phyloP scores from a whole-genome alignment of 1,140 invertebrate species.

The Aphidius ervi region DNA sequence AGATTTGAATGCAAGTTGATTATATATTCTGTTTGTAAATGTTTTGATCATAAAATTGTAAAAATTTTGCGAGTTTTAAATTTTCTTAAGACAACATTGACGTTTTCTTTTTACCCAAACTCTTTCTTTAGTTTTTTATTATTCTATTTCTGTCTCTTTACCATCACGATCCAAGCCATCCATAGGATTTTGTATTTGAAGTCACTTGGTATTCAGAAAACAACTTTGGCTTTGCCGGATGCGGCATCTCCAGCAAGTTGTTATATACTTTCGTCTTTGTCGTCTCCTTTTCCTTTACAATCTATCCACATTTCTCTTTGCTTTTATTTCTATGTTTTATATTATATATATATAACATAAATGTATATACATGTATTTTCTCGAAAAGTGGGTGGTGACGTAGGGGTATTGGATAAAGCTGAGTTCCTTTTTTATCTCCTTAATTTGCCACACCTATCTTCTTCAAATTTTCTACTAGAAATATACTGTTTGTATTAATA shows the following conservation, averaged over 20 bases:
- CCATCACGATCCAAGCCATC: too few species aligned
- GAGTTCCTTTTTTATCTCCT: slow-evolving; percentile 11
- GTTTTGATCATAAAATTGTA: not conserved
- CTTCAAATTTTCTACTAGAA: slow-evolving; percentile 13
- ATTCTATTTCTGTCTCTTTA: not conserved
- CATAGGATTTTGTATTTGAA: too few species aligned
- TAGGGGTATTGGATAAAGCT: slow-evolving; percentile 27
- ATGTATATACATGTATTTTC: too few species aligned
- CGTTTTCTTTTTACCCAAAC: not conserved
- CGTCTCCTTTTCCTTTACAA: slow-evolving; percentile 20
- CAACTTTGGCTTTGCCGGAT: slow-evolving; percentile 39
- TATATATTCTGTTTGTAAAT: not conserved
- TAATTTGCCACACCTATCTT: slow-evolving; percentile 1
- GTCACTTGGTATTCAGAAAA: slow-evolving; percentile 43
- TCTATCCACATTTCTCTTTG: slow-evolving; percentile 15
- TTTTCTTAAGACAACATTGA: not conserved
- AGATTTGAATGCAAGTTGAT: not conserved
- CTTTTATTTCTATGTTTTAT: slow-evolving; percentile 12
- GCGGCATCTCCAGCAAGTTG: slow-evolving; percentile 48
- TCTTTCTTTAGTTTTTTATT: not conserved
- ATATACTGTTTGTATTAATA: slow-evolving; percentile 1
- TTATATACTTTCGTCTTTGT: slow-evolving; percentile 33
- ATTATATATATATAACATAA: slow-evolving; percentile 5
- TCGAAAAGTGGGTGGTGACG: slow-evolving; percentile 26
- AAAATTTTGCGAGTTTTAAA: not conserved